phyloP scores from a whole-genome alignment of 2,797 vertebrate species.

The Gymnoscopelus braueri region DNA sequence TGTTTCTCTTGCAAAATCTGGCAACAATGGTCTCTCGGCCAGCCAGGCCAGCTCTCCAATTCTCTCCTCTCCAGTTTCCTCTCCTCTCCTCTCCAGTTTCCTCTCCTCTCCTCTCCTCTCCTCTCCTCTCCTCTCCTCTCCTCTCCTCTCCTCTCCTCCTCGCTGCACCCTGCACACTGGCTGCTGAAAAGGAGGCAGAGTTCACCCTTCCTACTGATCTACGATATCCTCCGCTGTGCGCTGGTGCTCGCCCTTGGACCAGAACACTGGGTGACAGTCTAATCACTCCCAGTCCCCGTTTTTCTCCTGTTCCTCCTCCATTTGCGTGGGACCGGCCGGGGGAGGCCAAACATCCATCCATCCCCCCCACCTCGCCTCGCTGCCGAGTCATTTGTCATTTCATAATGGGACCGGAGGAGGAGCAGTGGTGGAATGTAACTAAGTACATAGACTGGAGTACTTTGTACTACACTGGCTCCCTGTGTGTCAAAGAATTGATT shows the following conservation, averaged over 20 bases:
- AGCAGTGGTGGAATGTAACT: too few relatives aligned
- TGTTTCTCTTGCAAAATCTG: too few relatives aligned
- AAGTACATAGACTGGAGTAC: too few relatives aligned
- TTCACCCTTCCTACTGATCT: slow-evolving; percentile 29
- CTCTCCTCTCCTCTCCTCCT: slow-evolving; percentile 28
- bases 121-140: slow-evolving; percentile 32
- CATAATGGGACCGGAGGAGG: slow-evolving; percentile 58
- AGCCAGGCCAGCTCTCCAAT: slow-evolving; percentile 9
- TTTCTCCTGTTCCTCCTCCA: slow-evolving; percentile 42
- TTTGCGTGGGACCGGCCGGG: too few relatives aligned
- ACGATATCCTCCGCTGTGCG: slow-evolving; percentile 33
- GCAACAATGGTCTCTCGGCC: too few relatives aligned
- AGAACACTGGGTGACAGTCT: slow-evolving; percentile 46
- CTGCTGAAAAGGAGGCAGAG: slow-evolving; percentile 40
- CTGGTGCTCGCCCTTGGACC: slow-evolving; percentile 45
- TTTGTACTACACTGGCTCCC: too few relatives aligned
- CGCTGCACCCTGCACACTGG: slow-evolving; percentile 7
- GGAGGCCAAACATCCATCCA: slow-evolving; percentile 10
- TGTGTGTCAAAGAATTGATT: too few relatives aligned
- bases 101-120: slow-evolving; percentile 3
- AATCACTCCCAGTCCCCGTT: slow-evolving; percentile 59
- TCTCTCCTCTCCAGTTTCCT: slow-evolving; percentile 33
- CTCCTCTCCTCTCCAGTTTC: slow-evolving; percentile 19
- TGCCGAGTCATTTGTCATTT: slow-evolving; percentile 69
- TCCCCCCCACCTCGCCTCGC: slow-evolving; percentile 47